Evolutionary conservation across 2,888 invertebrate species (phyloP), one percentile per base, ranked within the genome.

Genomic region (Acrobasis repandana): DNA sequence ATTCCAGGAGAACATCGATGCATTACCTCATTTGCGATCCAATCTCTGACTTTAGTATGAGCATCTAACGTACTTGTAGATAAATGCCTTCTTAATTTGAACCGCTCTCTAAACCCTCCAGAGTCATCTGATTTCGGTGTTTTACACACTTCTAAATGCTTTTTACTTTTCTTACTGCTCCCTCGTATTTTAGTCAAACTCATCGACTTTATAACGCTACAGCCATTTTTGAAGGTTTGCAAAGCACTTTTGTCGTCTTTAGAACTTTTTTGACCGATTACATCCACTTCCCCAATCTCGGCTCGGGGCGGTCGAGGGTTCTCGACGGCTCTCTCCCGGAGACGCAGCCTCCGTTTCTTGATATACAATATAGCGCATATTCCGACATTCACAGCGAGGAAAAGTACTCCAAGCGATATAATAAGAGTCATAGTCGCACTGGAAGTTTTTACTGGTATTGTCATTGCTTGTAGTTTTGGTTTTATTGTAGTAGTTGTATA

Each of bases 51-150:
- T 93, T 97, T 97, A 14, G 96, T 95, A 76, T 97, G 96, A 0
- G 97, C 96, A 80, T 97, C 97, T 67, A 97, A 94, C 0, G 97
- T 97, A 65, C 96, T 96, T 6, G 94, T 94, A 8, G 96, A 96
- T 75, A 96, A 93, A 81, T 96, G 95, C 20, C 96, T 85, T 18
- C 95, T 93, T 34, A 96, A 83, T 78, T 95, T 95, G 73, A 94
- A 95, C 62, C 93, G 83, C 71, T 94, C 89, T 48, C 94, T 90
- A 69, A 94, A 94, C 50, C 94, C 93, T 11, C 93, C 93, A 1
- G 92, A 93, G 69, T 92, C 92, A 74, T 93, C 93, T 6, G 93
- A 93, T 71, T 93, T 93, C 0, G 93, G 91, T n/a, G 92, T 91
- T 83, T 94, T 89, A 80, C 93, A 80, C 67, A 85, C 75, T 67